Base-by-base conservation (phyloP, 2,888 invertebrate species). In the Capitulum mitella region DNA sequence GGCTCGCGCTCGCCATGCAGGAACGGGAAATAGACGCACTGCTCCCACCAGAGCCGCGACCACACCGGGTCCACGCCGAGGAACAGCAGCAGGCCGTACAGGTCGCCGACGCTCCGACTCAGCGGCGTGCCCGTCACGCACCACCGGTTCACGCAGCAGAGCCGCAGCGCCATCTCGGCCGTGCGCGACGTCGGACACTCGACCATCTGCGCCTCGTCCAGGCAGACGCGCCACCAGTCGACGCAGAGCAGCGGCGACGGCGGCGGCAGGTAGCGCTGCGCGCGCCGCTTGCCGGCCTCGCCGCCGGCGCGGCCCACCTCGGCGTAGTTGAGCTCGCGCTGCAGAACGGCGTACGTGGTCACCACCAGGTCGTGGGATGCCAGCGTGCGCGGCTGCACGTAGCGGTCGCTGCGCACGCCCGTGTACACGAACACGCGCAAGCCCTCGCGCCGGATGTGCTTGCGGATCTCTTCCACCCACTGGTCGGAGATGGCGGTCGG, bases 121-220 rank as follows among this genome's bases (percentile, higher is more conserved):
- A 91, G 87, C 0, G 92, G 91, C 0, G 93, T 93, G 37, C 93
- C 93, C 8, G 92, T 92, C 0, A 91, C 88, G 26, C 90, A 90
- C 93, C 93, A 93, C 77, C 91, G 88, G 85, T 91, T 90, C 2
- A 89, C 84, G 16, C 91, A 89, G 80, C 84, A 83, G 64, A 92
- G 84, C 80, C 87, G 86, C 76, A 86, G 84, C 0, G 90, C 90
- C 91, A 92, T 91, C 82, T 88, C 87, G 0, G 91, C 89, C 1
- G 90, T 88, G 83, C 88, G 86, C 1, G 88, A 86, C 0, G 87
- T 86, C 5, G 87, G 86, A 77, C 88, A 87, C 83, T 93, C 92
- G 0, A 92, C 91, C 89, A 92, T 90, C 87, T 93, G 93, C 10
- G 92, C 93, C 86, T 93, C 93, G 85, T 93, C 93, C 43, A 93